Base-by-base conservation (phyloP, 2,113 vertebrate genomes). In the Tenebrosternarchus preto region DNA sequence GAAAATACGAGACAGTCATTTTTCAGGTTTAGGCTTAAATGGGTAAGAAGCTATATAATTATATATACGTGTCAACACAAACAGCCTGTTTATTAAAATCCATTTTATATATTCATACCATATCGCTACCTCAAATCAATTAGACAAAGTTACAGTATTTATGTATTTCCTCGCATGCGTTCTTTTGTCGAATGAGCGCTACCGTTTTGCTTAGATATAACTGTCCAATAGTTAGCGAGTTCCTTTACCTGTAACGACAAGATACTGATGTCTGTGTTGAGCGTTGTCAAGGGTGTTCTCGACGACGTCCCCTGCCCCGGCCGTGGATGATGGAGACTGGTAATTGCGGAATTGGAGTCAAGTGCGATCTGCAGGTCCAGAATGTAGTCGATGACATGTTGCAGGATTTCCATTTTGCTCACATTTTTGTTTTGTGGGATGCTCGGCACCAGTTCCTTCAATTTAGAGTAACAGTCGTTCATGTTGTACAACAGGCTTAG, bases 371-470 rank as follows among this genome's bases (percentile, higher is more conserved):
- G 97, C 94, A 99, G 95, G 94, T 99, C 97, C 92, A 99, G 90
- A 86, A 99, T 99, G 92, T 99, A 99, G 87, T 99, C 97, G 88
- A 99, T 99, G 87, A 99, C 97, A 87, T 99, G 98, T 94, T 99
- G 98, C 90, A 99, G 91, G 93, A 99, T 99, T 94, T 99, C 97
- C 96, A 99, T 98, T 94, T 96, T 99, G 96, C 96, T 98, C 86
- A 99, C 96, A 93, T 96, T 99, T 94, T 96, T 98, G 93, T 99
- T 96, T 91, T 98, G 97, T 0, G 96, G 97, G 92, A 99, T 99
- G 93, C 97, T 99, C 85, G 98, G 97, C 92, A 99, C 97, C 87
- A 99, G 95, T 92, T 99, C 97, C 85, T 98, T 98, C 91, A 99
- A 94, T 88, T 98, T 98, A 68, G 96, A 98, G 92, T 99, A 99